Evolutionary conservation across 2,113 vertebrate species (phyloP), one percentile per base, ranked within the genome.

Genomic region (Setophaga kirtlandii): DNA sequence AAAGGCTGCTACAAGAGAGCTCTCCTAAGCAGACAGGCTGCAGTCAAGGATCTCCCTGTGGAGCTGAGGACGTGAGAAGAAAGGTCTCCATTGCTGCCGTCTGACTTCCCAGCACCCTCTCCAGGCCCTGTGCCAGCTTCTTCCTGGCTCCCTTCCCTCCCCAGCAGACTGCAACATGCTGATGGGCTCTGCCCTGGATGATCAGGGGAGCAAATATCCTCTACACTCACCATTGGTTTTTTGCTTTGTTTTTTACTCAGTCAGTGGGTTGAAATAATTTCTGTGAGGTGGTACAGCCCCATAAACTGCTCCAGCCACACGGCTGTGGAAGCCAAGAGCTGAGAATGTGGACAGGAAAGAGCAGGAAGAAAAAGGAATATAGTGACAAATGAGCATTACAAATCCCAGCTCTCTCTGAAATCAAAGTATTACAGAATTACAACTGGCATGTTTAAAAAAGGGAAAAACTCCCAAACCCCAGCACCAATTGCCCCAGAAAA

Each of bases 91-190:
- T 41, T 0, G 0, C 53, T 85, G 78, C 62, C 0, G 0, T 44
- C 78, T 90, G 90, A 79, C 58, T 90, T 87, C 75, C 74, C 90
- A 79, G 81, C 56, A 84, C 49, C 81, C 78, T 67, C 39, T 89
- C 41, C 53, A 62, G 82, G 85, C 88, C 50, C 49, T 1, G 6
- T 30, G 92, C 90, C 92, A 93, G 82, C 63, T 62, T 37, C 78
- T 90, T 3, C n/a, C 87, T 63, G 58, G 41, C 73, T 91, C 70
- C 46, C 31, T 85, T 91, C 64, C 70, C n/a, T 80, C 28, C 46
- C 28, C n/a, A 53, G 75, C 78, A 73, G 78, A 30, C 70, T 76
- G n/a, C 16, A 89, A 56, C 58, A 19, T 1, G 16, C 56, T 53
- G 30, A 8, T 1, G 1, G 56, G 52, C 81, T 89, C 47, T 75